These are phyloP conservation scores for Heliangelus exortis DNA, from an alignment of 2,797 vertebrate genomes.

Conservation along the genomic window DNA sequence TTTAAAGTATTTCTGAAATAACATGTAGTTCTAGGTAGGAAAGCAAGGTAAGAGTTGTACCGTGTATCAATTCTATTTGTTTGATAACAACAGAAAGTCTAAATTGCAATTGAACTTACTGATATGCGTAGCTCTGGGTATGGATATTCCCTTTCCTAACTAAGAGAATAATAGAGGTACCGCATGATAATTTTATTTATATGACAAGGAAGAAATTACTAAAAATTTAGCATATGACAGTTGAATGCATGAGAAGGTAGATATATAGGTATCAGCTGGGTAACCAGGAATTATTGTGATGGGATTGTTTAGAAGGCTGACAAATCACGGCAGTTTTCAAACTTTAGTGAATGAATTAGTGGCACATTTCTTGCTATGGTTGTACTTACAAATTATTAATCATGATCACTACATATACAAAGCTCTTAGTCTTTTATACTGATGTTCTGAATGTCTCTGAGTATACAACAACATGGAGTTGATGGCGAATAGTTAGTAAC, in stretches of 20 bases:
- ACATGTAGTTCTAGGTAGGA: neutral
- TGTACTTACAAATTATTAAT: neutral
- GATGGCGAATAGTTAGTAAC: neutral
- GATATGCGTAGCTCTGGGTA: neutral
- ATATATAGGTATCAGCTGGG: neutral
- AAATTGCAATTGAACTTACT: neutral
- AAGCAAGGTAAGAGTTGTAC: neutral
- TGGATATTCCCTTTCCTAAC: neutral
- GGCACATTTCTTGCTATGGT: neutral
- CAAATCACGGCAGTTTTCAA: neutral
- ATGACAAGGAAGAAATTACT: neutral
- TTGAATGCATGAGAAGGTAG: rapidly evolving
- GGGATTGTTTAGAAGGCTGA: neutral
- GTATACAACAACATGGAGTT: neutral
- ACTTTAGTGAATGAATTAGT: neutral
- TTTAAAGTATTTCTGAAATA: neutral
- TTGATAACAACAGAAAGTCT: neutral
- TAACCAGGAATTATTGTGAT: neutral
- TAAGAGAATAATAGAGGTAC: neutral
- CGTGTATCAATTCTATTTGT: neutral
- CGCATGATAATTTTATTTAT: neutral
- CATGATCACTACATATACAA: neutral
- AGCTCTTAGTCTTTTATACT: neutral
- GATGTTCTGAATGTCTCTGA: neutral
- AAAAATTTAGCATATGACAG: neutral